These are phyloP conservation scores for Bubo bubo DNA, from an alignment of 2,113 vertebrate species.

Conservation along the genomic window DNA sequence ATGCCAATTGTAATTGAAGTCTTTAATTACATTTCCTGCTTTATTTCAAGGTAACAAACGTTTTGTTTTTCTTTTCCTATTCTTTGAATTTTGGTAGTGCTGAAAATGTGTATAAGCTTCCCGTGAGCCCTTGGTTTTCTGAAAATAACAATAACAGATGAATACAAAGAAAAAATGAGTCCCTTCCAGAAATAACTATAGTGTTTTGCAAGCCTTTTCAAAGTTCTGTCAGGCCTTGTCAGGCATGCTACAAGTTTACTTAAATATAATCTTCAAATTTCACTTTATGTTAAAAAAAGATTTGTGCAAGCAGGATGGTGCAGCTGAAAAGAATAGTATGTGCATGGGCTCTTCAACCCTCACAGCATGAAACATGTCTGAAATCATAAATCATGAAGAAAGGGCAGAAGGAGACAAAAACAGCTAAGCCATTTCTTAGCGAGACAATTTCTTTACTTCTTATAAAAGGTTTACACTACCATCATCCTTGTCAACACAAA, in stretches of 20 bases:
- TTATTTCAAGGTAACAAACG: not conserved
- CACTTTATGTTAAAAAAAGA: not conserved
- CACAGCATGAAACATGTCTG: not conserved
- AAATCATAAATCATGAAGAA: not conserved
- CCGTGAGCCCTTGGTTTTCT: not conserved
- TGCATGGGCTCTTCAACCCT: not conserved
- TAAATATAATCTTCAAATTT: not conserved
- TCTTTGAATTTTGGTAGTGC: not conserved
- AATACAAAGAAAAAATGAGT: not conserved
- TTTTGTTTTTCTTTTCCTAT: rapidly evolving
- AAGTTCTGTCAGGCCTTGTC: not conserved
- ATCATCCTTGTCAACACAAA: not conserved
- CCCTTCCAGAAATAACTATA: not conserved
- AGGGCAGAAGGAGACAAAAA: not conserved
- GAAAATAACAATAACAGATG: not conserved
- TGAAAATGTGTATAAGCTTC: not conserved
- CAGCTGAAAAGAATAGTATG: not conserved
- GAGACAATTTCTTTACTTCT: not conserved
- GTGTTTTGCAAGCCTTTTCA: not conserved
- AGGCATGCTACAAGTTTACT: not conserved
- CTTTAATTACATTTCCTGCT: slow-evolving; percentile 37
- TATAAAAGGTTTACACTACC: not conserved
- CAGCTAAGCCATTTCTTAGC: not conserved
- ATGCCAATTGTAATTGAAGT: not conserved
- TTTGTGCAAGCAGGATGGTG: not conserved